A percentile compares a stretch with the other conserved stretches of the same genome.
Evolutionary conservation across 1,140 invertebrate species (phyloP).

Genomic region (Chymomyza costata): DNA sequence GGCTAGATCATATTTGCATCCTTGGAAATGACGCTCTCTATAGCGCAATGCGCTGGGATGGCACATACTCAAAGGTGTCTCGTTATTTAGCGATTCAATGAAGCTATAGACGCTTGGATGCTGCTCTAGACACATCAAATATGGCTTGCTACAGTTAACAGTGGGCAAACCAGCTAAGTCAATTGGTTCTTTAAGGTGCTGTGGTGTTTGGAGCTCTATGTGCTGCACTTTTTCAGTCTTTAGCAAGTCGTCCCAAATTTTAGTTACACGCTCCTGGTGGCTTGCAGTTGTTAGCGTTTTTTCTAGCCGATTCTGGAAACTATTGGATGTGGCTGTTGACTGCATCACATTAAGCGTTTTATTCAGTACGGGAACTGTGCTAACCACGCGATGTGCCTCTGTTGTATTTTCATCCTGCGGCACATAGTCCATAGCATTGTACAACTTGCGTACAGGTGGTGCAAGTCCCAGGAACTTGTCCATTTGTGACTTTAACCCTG

Average conservation of each 20-base stretch:
- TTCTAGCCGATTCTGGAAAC: too few species aligned
- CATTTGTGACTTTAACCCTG: conserved; percentile 29
- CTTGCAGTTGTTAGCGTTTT: not conserved
- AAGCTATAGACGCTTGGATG: conserved; percentile 31
- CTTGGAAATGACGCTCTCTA: conserved; percentile 16
- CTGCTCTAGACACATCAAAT: conserved; percentile 8
- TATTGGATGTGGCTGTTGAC: too few species aligned
- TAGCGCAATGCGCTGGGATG: conserved; percentile 38
- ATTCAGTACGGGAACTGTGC: not conserved
- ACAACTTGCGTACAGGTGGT: conserved; percentile 33
- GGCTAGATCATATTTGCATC: conserved; percentile 26
- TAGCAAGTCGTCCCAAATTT: conserved; percentile 21
- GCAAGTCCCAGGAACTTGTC: conserved; percentile 44
- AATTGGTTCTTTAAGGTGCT: conserved; percentile 28
- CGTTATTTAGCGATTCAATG: conserved; percentile 41
- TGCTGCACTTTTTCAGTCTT: conserved; percentile 22
- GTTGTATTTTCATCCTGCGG: too few species aligned
- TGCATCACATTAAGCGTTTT: not conserved
- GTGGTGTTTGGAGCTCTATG: conserved; percentile 21
- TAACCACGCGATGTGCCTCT: not conserved
- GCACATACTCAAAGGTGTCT: conserved; percentile 36
- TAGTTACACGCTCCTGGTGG: conserved; percentile 9
- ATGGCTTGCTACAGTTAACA: conserved; percentile 35
- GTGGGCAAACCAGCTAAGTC: conserved; percentile 33
- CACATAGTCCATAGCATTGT: conserved; percentile 33